Conservation (phyloP, 1,140 invertebrate species). For the Neodiprion lecontei region DNA sequence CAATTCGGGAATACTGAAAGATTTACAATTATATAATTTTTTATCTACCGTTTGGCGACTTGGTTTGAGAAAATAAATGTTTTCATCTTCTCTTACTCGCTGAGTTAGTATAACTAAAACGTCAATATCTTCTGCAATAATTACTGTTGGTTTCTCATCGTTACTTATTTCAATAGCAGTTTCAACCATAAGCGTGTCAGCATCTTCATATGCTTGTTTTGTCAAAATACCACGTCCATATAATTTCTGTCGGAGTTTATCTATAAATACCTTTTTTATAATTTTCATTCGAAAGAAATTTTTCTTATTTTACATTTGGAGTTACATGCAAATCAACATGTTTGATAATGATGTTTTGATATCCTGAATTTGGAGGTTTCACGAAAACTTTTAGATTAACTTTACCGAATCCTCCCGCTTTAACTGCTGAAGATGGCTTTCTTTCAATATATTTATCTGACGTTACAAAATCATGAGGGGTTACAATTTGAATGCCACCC, state of each 20-base stretch:
- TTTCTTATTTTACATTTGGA: constrained; percentile 18
- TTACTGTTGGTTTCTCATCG: constrained; percentile 12
- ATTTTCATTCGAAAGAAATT: constrained; percentile 27
- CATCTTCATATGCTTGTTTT: constrained; percentile 24
- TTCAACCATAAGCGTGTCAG: constrained; percentile 30
- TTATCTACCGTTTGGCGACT: constrained; percentile 10
- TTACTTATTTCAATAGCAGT: constrained; percentile 25
- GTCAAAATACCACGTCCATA: not conserved
- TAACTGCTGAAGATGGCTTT: not conserved
- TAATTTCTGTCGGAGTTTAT: not conserved
- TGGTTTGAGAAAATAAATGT: constrained; percentile 30
- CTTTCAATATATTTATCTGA: constrained; percentile 12
- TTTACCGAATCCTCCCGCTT: not conserved
- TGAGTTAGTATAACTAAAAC: constrained; percentile 43
- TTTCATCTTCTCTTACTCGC: constrained; percentile 12
- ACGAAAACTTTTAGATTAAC: not conserved
- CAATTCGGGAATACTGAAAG: constrained; percentile 1
- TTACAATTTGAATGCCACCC: constrained; percentile 29
- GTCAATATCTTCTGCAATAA: constrained; percentile 41
- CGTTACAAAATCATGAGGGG: constrained; percentile 11
- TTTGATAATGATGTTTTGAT: constrained; percentile 3
- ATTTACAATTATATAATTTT: constrained; percentile 8
- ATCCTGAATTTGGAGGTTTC: constrained; percentile 7
- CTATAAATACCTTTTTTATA: constrained; percentile 19
- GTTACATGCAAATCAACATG: constrained; percentile 17